phyloP scores from a whole-genome alignment of 2,113 vertebrate genomes.

The Sterna hirundo region DNA sequence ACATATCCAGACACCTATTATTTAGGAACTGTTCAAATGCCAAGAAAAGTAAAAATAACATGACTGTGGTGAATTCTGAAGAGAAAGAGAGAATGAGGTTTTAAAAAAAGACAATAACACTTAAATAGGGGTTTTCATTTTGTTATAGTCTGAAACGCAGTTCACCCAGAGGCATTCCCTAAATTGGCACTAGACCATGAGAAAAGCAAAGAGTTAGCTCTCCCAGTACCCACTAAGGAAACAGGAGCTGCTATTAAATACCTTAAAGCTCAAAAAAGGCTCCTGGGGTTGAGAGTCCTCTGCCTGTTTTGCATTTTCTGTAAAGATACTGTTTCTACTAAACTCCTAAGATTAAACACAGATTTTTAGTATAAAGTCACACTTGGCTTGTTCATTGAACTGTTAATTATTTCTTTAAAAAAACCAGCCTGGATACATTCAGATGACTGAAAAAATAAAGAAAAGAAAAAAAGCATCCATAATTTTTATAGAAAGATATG shows the following conservation, averaged over 20 bases:
- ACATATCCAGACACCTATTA: background rate
- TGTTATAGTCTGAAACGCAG: background rate
- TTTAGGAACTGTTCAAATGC: background rate
- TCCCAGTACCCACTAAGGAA: slow-evolving; percentile 12
- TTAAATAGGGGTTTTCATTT: background rate
- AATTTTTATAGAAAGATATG: background rate
- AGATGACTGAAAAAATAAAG: background rate
- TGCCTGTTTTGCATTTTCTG: slow-evolving; percentile 18
- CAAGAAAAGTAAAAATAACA: background rate
- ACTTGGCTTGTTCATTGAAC: background rate
- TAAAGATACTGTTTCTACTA: background rate
- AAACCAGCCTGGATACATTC: background rate
- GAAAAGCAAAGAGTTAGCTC: slow-evolving; percentile 8
- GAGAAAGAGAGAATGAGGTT: background rate
- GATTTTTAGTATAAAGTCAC: background rate
- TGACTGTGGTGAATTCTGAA: background rate
- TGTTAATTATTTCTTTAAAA: background rate
- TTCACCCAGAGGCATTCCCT: background rate
- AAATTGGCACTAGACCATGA: slow-evolving; percentile 10
- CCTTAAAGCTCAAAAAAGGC: background rate
- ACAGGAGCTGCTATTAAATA: slow-evolving; percentile 13
- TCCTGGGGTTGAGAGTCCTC: background rate
- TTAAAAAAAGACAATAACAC: background rate
- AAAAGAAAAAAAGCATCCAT: fast-evolving
- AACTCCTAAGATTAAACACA: background rate